phyloP scores from a whole-genome alignment of 1,140 invertebrate genomes.

The Hypothenemus hampei region DNA sequence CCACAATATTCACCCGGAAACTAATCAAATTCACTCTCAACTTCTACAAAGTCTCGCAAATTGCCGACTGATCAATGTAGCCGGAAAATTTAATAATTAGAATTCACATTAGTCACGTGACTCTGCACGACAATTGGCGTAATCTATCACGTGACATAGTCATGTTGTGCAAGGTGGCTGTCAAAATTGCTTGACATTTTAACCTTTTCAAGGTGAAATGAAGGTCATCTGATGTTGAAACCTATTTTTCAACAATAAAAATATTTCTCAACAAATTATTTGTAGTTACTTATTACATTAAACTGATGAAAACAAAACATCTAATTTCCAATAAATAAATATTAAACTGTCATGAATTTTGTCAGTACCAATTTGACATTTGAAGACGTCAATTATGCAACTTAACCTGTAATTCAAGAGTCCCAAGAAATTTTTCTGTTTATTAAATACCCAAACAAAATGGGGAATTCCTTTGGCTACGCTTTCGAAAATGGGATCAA shows the following conservation, averaged over 20 bases:
- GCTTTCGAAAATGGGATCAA: conserved; percentile 39
- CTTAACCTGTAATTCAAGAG: neutral
- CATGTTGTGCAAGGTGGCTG: neutral
- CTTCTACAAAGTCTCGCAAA: no score
- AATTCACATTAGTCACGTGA: neutral
- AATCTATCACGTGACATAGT: neutral
- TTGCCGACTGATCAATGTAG: neutral
- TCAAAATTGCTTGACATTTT: conserved; percentile 6
- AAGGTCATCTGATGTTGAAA: conserved; percentile 9
- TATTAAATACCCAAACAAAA: no score
- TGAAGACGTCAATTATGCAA: neutral
- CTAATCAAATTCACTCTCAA: no score
- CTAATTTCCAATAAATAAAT: no score
- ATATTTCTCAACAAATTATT: neutral
- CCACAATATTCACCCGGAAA: neutral
- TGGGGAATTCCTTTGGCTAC: conserved; percentile 46
- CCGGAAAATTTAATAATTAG: neutral
- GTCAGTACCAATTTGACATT: conserved; percentile 1
- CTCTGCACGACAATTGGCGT: neutral
- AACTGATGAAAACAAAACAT: no score
- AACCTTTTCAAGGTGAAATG: conserved; percentile 19
- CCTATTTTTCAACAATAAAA: neutral
- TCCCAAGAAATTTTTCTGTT: no score
- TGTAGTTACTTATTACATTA: no score
- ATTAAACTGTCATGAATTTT: no score